These are phyloP conservation scores for Philaethria dido DNA, from an alignment of 2,888 invertebrate species.

Conservation along the genomic window DNA sequence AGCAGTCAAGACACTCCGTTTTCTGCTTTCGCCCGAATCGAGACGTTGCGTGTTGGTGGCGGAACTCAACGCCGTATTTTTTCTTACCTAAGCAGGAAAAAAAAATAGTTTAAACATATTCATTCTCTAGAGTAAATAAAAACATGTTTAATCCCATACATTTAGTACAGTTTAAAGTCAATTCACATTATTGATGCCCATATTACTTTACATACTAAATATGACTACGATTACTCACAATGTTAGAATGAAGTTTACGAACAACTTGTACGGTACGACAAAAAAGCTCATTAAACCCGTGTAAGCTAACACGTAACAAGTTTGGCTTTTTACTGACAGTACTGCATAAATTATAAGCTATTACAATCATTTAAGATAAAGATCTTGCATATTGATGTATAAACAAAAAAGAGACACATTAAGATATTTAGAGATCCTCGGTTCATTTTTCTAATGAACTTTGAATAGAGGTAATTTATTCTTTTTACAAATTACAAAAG, in stretches of 20 bases:
- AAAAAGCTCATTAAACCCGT: constrained; percentile 43
- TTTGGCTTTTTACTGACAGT: constrained; percentile 59
- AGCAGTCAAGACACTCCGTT: too few relatives aligned
- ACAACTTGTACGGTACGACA: constrained; percentile 28
- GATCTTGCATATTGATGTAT: constrained; percentile 67
- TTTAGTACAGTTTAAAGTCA: background rate
- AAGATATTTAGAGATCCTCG: constrained; percentile 27
- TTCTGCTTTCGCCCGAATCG: too few relatives aligned
- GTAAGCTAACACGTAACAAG: constrained; percentile 39
- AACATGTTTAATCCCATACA: too few relatives aligned
- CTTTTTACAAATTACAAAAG: too few relatives aligned
- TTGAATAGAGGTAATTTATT: background rate
- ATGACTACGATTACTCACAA: constrained; percentile 11
- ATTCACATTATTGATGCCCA: constrained; percentile 2
- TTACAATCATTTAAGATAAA: constrained; percentile 77
- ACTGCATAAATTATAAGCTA: constrained; percentile 71
- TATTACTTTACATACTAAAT: background rate
- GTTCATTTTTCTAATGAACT: constrained; percentile 34
- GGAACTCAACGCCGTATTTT: too few relatives aligned
- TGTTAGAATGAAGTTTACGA: constrained; percentile 22
- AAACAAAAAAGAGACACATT: constrained; percentile 50
- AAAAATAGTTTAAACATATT: too few relatives aligned
- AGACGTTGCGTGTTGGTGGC: too few relatives aligned
- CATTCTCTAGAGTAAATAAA: too few relatives aligned
- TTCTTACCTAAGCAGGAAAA: too few relatives aligned